These are phyloP conservation scores for Xyrauchen texanus DNA, from an alignment of 2,113 vertebrate species.

Conservation along the genomic window DNA sequence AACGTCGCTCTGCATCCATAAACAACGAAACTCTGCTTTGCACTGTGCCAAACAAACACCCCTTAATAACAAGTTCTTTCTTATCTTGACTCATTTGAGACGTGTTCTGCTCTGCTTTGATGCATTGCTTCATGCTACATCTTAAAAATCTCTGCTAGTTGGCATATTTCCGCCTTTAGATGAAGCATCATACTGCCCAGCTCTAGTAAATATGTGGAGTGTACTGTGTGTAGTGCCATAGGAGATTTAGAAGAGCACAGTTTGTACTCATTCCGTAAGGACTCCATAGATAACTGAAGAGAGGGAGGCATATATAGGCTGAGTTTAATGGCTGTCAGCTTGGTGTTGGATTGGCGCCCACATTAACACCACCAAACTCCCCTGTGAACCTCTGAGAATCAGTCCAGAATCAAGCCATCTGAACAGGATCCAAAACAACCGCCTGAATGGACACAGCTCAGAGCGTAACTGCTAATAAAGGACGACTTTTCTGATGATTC, in stretches of 20 bases:
- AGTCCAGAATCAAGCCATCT: neutral
- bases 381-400: neutral
- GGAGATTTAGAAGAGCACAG: too few relatives aligned
- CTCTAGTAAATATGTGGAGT: neutral
- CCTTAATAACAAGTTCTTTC: too few relatives aligned
- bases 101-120: too few relatives aligned
- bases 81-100: too few relatives aligned
- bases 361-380: neutral
- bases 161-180: too few relatives aligned
- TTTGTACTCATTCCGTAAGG: neutral
- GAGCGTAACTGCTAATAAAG: neutral
- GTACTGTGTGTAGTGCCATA: neutral
- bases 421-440: neutral
- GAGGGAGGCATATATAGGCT: neutral
- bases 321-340: conserved; percentile 13
- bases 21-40: too few relatives aligned
- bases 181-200: too few relatives aligned
- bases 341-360: neutral
- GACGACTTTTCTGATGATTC: neutral
- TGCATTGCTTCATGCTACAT: too few relatives aligned
- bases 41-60: too few relatives aligned
- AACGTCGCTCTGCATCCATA: too few relatives aligned
- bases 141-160: too few relatives aligned
- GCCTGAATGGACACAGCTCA: neutral
- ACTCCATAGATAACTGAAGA: neutral